Evolutionary conservation across 1,140 invertebrate species (phyloP).

Genomic region (Chrysomallon squamiferum): DNA sequence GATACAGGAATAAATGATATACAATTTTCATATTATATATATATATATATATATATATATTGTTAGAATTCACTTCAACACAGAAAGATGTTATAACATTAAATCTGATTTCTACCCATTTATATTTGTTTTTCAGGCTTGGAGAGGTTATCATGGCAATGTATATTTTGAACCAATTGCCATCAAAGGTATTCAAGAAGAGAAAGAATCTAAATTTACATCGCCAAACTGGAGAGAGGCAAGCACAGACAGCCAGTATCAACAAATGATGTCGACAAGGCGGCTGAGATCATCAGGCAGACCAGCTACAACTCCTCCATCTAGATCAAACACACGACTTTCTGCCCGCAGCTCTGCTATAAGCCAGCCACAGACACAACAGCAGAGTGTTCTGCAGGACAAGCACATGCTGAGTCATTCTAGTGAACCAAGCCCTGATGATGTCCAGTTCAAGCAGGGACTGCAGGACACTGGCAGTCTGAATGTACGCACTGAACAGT

Average conservation of each 20-base stretch:
- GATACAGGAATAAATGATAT: no score
- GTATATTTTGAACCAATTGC: conserved; percentile 59
- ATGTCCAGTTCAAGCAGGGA: conserved; percentile 40
- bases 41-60: no score
- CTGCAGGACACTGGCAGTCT: conserved; percentile 50
- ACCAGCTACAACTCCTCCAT: conserved; percentile 2
- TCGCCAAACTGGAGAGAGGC: not conserved
- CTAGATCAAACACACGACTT: conserved; percentile 20
- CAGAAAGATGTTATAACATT: no score
- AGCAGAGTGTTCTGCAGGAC: conserved; percentile 46
- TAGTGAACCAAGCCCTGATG: conserved; percentile 36
- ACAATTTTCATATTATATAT: no score
- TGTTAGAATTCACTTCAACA: no score
- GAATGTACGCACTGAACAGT: conserved; percentile 29
- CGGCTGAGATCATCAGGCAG: not conserved
- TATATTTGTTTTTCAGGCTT: conserved; percentile 58
- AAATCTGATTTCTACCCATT: no score
- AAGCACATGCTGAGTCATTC: conserved; percentile 32
- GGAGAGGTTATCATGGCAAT: conserved; percentile 60
- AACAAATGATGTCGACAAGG: not conserved
- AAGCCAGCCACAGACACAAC: conserved; percentile 7
- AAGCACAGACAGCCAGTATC: not conserved
- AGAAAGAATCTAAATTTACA: not conserved
- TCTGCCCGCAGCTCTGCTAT: conserved; percentile 13
- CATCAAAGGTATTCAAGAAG: conserved; percentile 23